Evolutionary conservation across 2,888 invertebrate species (phyloP).

Genomic region (Microctonus hyperodae): DNA sequence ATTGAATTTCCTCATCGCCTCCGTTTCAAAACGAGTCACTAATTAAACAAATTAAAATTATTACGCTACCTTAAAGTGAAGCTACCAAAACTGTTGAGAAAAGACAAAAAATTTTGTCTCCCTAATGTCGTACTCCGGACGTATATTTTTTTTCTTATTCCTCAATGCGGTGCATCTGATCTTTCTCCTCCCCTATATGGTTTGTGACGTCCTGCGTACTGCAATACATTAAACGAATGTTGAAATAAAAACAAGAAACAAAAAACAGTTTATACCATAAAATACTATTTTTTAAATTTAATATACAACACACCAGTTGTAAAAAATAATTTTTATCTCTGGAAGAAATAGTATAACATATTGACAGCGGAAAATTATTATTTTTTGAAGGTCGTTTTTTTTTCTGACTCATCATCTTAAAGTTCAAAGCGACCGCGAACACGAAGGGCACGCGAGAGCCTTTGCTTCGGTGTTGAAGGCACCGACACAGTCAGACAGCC

Average conservation of each 20-base stretch:
- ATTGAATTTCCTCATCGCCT: background rate
- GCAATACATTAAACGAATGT: background rate
- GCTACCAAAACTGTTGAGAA: background rate
- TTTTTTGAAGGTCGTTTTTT: conserved; percentile 19
- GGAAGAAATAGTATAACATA: background rate
- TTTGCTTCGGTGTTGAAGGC: background rate
- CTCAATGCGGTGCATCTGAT: conserved; percentile 14
- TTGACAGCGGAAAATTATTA: conserved; percentile 5
- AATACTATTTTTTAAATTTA: background rate
- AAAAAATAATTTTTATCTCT: background rate
- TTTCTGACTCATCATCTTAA: conserved; percentile 6
- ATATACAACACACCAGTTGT: background rate
- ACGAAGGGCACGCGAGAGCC: background rate
- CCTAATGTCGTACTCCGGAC: conserved; percentile 4
- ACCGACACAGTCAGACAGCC: background rate
- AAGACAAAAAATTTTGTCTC: conserved; percentile 18
- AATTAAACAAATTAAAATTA: conserved; percentile 38
- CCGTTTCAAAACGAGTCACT: conserved; percentile 29
- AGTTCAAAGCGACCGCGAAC: conserved; percentile 5
- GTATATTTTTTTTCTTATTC: conserved; percentile 12
- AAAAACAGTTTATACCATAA: background rate
- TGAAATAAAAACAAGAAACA: background rate
- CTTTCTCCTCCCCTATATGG: conserved; percentile 10
- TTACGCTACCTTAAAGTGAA: conserved; percentile 32
- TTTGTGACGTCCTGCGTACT: background rate